Evolutionary conservation across 2,113 vertebrate species (phyloP).

Genomic region (Psittacus erithacus): DNA sequence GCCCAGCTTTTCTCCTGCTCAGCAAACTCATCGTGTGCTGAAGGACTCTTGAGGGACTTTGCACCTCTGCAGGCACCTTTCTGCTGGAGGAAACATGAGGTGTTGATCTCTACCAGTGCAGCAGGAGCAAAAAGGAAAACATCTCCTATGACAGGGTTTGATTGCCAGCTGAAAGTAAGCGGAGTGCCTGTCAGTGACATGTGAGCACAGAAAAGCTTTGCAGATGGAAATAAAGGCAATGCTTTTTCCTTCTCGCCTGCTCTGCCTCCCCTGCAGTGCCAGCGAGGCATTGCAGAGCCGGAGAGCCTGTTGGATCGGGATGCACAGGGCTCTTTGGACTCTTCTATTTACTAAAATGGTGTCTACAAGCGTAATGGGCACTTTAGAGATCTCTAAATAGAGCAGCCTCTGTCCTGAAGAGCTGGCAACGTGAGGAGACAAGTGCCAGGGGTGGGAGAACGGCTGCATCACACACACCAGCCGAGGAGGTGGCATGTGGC

Average conservation of each 20-base stretch:
- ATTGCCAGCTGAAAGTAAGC: slow-evolving; percentile 38
- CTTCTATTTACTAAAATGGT: slow-evolving; percentile 26
- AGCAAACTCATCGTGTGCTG: rapidly evolving
- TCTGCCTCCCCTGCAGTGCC: slow-evolving; percentile 25
- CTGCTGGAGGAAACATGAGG: not conserved
- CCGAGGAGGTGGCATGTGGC: slow-evolving; percentile 51
- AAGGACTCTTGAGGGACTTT: not conserved
- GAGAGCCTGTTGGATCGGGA: not conserved
- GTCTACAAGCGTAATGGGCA: slow-evolving; percentile 46
- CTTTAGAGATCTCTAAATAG: slow-evolving; percentile 58
- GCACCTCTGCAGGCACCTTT: slow-evolving; percentile 17
- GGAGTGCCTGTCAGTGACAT: slow-evolving; percentile 14
- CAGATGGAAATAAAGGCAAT: slow-evolving; percentile 36
- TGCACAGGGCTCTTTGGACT: not conserved
- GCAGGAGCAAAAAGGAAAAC: not conserved
- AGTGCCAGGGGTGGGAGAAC: not conserved
- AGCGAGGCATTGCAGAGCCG: not conserved
- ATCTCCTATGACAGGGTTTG: not conserved
- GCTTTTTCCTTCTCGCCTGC: not conserved
- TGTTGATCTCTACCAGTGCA: not conserved
- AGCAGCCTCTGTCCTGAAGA: slow-evolving; percentile 24
- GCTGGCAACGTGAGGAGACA: not conserved
- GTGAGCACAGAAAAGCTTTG: slow-evolving; percentile 37
- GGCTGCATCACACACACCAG: slow-evolving; percentile 20
- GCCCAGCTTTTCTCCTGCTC: slow-evolving; percentile 16